These are phyloP conservation scores for Eupristina koningsbergeri DNA, from an alignment of 1,140 invertebrate genomes.

Conservation along the genomic window DNA sequence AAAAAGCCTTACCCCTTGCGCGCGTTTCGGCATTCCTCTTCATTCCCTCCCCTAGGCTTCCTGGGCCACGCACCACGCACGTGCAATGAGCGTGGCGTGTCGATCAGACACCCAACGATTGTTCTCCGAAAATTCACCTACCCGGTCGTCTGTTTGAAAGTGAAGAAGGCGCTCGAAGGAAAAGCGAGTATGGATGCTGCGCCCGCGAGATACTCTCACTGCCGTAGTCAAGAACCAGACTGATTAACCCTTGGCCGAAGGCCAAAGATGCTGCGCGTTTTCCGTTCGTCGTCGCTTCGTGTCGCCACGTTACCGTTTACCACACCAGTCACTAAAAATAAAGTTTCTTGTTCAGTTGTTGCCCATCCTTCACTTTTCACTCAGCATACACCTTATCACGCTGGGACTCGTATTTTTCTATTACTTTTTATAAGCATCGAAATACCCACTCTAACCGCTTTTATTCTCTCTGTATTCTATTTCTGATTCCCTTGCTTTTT, in stretches of 20 bases:
- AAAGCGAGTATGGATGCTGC: neutral
- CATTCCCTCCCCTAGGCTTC: neutral
- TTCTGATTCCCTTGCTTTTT: too few species aligned
- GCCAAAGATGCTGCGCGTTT: constrained; percentile 33
- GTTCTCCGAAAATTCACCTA: neutral
- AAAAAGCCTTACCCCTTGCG: neutral
- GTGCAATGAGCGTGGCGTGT: neutral
- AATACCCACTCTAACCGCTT: neutral
- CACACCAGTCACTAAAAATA: constrained; percentile 43
- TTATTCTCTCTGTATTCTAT: neutral
- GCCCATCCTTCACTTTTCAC: neutral
- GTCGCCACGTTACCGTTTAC: neutral
- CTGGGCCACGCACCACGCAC: neutral
- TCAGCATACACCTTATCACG: neutral
- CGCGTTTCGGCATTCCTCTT: neutral
- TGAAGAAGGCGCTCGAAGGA: too few species aligned
- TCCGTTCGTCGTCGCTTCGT: constrained; percentile 31
- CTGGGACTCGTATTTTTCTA: neutral
- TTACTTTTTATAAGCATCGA: neutral
- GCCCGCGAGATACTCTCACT: neutral
- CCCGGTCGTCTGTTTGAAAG: too few species aligned
- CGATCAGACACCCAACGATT: neutral
- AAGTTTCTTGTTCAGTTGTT: neutral
- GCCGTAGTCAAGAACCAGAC: constrained; percentile 30
- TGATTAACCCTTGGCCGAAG: constrained; percentile 47